A percentile compares a stretch with the other conserved stretches of the same genome.
Evolutionary conservation across 2,113 vertebrate species (phyloP).

Genomic region (Globicephala melas): DNA sequence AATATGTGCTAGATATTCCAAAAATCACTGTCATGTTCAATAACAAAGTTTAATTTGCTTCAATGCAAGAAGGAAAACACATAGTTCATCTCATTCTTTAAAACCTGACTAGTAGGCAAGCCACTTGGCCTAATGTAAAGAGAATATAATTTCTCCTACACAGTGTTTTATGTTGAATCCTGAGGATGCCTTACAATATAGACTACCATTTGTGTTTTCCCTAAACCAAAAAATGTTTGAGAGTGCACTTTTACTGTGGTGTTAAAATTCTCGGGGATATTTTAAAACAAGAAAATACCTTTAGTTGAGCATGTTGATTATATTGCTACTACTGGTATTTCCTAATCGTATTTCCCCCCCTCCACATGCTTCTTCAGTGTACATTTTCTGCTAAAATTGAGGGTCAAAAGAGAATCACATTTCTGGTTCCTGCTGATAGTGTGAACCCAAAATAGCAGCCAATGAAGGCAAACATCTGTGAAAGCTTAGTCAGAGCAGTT

Average conservation of each 20-base stretch:
- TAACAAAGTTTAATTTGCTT: conserved; percentile 64
- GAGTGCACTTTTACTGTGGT: conserved; percentile 29
- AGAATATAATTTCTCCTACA: neutral
- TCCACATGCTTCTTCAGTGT: conserved; percentile 20
- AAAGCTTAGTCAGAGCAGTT: conserved; percentile 19
- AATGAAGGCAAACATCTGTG: conserved; percentile 38
- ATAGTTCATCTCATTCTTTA: conserved; percentile 43
- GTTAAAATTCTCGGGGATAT: conserved; percentile 30
- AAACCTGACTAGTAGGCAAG: conserved; percentile 52
- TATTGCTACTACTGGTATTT: conserved; percentile 28
- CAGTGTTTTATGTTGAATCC: neutral
- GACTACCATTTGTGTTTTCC: neutral
- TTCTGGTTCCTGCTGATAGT: conserved; percentile 70
- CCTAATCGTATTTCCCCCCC: conserved; percentile 28
- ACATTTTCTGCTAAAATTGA: conserved; percentile 57
- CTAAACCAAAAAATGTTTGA: neutral
- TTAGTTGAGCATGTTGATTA: conserved; percentile 36
- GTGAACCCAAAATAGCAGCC: conserved; percentile 56
- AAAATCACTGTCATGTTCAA: conserved; percentile 56
- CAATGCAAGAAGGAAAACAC: neutral
- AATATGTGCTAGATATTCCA: neutral
- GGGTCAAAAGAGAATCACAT: conserved; percentile 40
- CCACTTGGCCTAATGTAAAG: neutral
- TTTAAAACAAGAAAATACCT: conserved; percentile 57
- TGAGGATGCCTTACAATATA: neutral